phyloP scores from a whole-genome alignment of 64 coral and sea anemone genomes.

The Stichodactyla mertensii region DNA sequence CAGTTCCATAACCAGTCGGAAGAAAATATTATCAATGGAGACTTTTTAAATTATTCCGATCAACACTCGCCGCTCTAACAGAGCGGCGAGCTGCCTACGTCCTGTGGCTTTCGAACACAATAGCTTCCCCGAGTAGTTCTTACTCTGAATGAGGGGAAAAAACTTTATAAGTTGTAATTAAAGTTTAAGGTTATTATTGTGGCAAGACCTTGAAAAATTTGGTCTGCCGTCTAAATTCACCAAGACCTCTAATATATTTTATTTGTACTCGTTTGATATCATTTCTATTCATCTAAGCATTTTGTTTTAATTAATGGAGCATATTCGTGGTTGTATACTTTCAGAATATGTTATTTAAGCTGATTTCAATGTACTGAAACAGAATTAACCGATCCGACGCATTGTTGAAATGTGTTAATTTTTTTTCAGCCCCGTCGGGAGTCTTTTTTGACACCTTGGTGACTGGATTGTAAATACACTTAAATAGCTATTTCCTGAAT shows the following conservation, averaged over 20 bases:
- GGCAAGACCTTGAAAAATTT: neutral
- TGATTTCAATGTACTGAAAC: too few relatives aligned
- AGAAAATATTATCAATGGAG: slow-evolving; percentile 1
- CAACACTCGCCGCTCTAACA: neutral
- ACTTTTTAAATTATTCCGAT: neutral
- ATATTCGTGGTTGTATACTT: neutral
- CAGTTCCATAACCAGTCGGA: neutral
- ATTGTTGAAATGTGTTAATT: neutral
- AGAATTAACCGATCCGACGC: neutral
- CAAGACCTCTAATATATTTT: neutral
- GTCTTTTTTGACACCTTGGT: slow-evolving; percentile 22
- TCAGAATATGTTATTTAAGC: too few relatives aligned
- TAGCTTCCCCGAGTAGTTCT: neutral
- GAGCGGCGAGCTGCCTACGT: neutral
- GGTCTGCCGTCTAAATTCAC: neutral
- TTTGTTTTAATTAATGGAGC: neutral
- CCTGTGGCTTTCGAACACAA: neutral
- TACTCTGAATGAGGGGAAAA: neutral
- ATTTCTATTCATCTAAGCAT: neutral
- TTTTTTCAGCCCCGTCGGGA: neutral
- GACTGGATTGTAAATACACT: slow-evolving; percentile 24
- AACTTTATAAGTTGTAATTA: neutral
- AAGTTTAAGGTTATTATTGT: neutral
- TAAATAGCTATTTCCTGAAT: slow-evolving; percentile 36
- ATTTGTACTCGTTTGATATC: neutral